Conservation (phyloP, 2,113 vertebrate species). For the Hyaena hyaena region DNA sequence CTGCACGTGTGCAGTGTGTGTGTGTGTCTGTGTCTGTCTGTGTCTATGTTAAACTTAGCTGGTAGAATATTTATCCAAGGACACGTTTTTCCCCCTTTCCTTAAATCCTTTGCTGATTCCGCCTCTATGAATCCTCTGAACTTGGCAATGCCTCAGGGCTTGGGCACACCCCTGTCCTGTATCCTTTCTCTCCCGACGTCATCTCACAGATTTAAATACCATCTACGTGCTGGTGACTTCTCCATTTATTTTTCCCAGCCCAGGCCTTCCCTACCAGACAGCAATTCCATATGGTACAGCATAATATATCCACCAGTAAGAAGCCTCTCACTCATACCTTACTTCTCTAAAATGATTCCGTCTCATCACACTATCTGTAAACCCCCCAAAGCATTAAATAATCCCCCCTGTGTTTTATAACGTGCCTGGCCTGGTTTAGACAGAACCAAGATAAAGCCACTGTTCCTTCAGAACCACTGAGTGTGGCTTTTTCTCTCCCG, state of each 20-base stretch:
- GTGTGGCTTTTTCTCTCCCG: neutral
- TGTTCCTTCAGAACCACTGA: neutral
- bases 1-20: fast-evolving
- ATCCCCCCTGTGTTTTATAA: neutral
- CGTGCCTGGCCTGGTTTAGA: neutral
- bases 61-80: neutral
- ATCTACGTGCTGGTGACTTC: neutral
- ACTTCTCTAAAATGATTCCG: neutral
- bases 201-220: constrained; percentile 52
- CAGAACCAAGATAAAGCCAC: neutral
- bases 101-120: neutral
- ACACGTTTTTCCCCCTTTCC: neutral
- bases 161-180: neutral
- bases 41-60: neutral
- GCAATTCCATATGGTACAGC: constrained; percentile 53
- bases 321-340: neutral
- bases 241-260: constrained; percentile 56
- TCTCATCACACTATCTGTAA: neutral
- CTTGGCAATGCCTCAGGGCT: neutral
- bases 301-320: constrained; percentile 62
- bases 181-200: neutral
- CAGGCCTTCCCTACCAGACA: constrained; percentile 47
- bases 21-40: fast-evolving
- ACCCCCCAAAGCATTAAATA: neutral
- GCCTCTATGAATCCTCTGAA: neutral